phyloP scores from a whole-genome alignment of 2,797 vertebrate species.

The Loriculus beryllinus region DNA sequence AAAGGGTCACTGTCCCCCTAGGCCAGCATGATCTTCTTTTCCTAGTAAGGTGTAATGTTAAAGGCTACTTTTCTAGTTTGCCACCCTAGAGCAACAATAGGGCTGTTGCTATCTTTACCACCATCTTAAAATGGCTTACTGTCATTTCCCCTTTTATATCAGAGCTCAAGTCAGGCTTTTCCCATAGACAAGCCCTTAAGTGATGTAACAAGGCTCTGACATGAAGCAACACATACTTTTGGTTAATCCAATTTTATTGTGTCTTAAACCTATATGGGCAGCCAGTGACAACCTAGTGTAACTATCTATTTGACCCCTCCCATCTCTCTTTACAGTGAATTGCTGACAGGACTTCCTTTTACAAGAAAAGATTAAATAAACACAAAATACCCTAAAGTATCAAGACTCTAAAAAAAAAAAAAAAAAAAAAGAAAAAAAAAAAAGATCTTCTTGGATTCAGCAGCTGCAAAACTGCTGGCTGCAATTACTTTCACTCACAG shows the following conservation, averaged over 20 bases:
- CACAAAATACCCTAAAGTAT: background rate
- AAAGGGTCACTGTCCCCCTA: background rate
- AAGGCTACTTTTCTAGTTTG: background rate
- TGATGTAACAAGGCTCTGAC: background rate
- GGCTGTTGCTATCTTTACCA: background rate
- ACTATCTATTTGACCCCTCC: background rate
- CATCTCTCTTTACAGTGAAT: background rate
- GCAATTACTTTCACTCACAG: background rate
- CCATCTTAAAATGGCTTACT: background rate
- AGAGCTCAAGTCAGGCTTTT: background rate
- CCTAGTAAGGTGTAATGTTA: background rate
- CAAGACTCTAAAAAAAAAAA: background rate
- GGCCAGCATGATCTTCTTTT: background rate
- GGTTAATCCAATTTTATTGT: background rate
- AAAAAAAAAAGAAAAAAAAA: background rate
- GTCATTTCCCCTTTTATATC: background rate
- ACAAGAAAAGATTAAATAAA: background rate
- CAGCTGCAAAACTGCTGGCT: background rate
- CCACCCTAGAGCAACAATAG: background rate
- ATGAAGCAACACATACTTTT: background rate
- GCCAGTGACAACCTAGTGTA: background rate
- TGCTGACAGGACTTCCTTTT: background rate
- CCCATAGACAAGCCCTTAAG: background rate
- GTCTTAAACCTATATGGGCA: background rate
- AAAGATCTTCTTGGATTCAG: background rate